Percentiles rank a stretch among this genome's conserved stretches.
Evolutionary conservation across 1,140 invertebrate genomes (phyloP).

Genomic region (Cheumatopsyche charites): DNA sequence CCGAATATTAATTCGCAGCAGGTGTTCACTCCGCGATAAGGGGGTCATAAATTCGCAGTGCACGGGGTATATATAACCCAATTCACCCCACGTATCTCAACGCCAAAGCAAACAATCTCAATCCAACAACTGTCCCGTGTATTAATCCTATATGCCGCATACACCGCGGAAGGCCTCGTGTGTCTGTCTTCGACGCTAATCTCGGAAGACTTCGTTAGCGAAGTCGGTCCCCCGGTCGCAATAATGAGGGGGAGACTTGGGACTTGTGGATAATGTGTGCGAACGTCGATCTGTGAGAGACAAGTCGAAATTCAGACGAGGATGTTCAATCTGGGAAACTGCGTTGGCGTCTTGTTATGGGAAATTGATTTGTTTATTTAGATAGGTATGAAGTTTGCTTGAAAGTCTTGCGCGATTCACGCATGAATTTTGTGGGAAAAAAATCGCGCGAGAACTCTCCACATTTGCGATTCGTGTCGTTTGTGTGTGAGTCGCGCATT

Average conservation of each 20-base stretch:
- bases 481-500: too few relatives aligned
- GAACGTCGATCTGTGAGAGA: not conserved
- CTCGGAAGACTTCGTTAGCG: conserved; percentile 5
- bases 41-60: conserved; percentile 12
- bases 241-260: not conserved
- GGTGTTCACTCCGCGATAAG: conserved; percentile 44
- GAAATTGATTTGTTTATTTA: too few relatives aligned
- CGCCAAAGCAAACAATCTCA: conserved; percentile 21
- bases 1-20: conserved; percentile 42
- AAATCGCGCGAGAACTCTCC: too few relatives aligned
- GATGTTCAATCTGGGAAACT: not conserved
- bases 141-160: too few relatives aligned
- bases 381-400: too few relatives aligned
- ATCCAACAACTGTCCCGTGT: too few relatives aligned
- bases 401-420: too few relatives aligned
- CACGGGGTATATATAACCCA: not conserved
- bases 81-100: not conserved
- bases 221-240: not conserved
- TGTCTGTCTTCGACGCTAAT: not conserved
- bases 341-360: too few relatives aligned
- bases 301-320: not conserved
- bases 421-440: too few relatives aligned
- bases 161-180: too few relatives aligned
- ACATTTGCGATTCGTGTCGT: too few relatives aligned
- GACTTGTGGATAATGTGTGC: too few relatives aligned